Evolutionary conservation across 2,888 invertebrate species (phyloP), one percentile per base, ranked within the genome.

Genomic region (Leucophora obtusa): DNA sequence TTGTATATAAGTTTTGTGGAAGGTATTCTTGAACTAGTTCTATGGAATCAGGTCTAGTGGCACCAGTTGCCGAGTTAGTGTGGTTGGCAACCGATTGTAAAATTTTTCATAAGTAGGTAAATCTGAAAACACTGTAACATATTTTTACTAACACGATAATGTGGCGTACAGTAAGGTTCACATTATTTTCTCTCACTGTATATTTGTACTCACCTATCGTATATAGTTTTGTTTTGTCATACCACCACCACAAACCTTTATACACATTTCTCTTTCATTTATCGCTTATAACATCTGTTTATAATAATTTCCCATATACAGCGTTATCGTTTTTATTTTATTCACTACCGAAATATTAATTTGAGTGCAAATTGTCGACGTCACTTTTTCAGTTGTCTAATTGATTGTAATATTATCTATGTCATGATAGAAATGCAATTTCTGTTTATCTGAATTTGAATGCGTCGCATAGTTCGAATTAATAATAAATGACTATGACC

Each of bases 291-390:
- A 28, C 15, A 51, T 63, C 24, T 65, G 53, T 63, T 63, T 63
- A 15, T 63, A 65, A 38, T 54, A 18, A 35, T 35, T 53, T 53
- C 53, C 53, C 54, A 54, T 21, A 53, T 5, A 54, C 0, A n/a
- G 18, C 8, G 14, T 54, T 66, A 66, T 54, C 18, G 14, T 21
- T 66, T 4, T 28, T n/a, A 35, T 33, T 63, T 38, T 38, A 38
- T 38, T 38, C 38, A 38, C 38, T 38, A 38, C 33, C 75, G 80
- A 28, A 28, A 7, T 28, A 77, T 47, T 69, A 72, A 65, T 79
- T 83, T 83, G 72, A 82, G 86, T 87, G 86, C 87, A 87, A 86
- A 83, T 51, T 33, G 15, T 58, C 78, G 54, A 85, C 86, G 84
- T 86, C 86, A 85, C 74, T 35, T 53, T 51, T 28, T 11, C 35